phyloP scores from a whole-genome alignment of 1,140 invertebrate genomes.

The Zeugodacus cucurbitae region DNA sequence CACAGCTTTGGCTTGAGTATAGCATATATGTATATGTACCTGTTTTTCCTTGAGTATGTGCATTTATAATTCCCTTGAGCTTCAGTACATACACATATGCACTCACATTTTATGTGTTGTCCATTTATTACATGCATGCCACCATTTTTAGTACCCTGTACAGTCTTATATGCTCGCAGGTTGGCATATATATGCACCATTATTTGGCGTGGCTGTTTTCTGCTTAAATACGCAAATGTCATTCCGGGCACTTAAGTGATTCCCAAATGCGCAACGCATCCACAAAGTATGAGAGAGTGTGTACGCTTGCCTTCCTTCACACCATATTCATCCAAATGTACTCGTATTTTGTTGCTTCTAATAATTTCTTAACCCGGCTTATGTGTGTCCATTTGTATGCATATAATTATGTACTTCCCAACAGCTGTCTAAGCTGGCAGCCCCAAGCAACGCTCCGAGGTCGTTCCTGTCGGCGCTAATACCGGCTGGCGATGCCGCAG shows the following conservation, averaged over 20 bases:
- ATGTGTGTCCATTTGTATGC: not conserved
- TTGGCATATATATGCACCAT: not conserved
- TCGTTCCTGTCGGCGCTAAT: not conserved
- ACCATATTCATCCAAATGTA: not conserved
- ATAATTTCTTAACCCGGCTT: too few relatives aligned
- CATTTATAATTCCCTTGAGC: too few relatives aligned
- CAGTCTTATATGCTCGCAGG: not conserved
- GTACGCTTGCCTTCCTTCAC: not conserved
- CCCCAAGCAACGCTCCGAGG: not conserved
- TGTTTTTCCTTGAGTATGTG: too few relatives aligned
- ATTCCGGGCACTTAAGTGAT: not conserved
- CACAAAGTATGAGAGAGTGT: not conserved
- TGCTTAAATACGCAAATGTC: slow-evolving; percentile 17
- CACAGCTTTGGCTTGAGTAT: too few relatives aligned
- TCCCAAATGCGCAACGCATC: not conserved
- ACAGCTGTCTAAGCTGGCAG: not conserved
- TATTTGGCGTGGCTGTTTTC: not conserved
- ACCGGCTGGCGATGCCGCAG: not conserved
- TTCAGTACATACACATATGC: too few relatives aligned
- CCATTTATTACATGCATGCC: too few relatives aligned
- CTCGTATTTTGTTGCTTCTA: too few relatives aligned
- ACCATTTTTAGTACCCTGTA: too few relatives aligned
- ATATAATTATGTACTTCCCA: not conserved
- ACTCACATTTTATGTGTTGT: too few relatives aligned
- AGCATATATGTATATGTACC: too few relatives aligned